Conservation (phyloP, 2,888 invertebrate genomes). For the Acanthoscelides obtectus region DNA sequence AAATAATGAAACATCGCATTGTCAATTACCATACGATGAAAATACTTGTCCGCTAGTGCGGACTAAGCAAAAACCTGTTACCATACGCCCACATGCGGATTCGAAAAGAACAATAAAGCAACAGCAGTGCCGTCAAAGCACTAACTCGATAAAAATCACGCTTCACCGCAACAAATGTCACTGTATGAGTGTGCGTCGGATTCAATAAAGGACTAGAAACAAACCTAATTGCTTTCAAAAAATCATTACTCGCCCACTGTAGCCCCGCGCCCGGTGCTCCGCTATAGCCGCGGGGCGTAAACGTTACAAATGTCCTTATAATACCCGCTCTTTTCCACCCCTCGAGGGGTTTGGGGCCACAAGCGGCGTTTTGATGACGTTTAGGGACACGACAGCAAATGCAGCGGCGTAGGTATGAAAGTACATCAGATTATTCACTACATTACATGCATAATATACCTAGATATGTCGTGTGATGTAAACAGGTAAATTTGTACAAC, state of each 20-base stretch:
- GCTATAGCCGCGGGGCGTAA: slow-evolving; percentile 38
- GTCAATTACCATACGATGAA: not conserved
- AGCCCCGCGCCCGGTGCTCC: not conserved
- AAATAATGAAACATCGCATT: not conserved
- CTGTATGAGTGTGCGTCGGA: slow-evolving; percentile 33
- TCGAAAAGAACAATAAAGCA: slow-evolving; percentile 27
- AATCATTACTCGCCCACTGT: slow-evolving; percentile 41
- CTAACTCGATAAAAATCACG: slow-evolving; percentile 16
- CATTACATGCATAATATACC: too few relatives aligned
- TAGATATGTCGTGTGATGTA: too few relatives aligned
- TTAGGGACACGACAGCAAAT: slow-evolving; percentile 17
- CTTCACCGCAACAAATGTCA: slow-evolving; percentile 37
- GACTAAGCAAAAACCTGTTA: not conserved
- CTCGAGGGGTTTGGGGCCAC: slow-evolving; percentile 7
- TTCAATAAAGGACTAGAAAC: slow-evolving; percentile 45
- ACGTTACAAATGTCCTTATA: slow-evolving; percentile 40
- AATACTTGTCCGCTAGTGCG: not conserved
- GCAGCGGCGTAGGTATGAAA: slow-evolving; percentile 16
- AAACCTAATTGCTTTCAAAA: slow-evolving; percentile 50
- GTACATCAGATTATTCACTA: too few relatives aligned
- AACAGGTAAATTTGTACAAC: too few relatives aligned
- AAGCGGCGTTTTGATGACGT: slow-evolving; percentile 23
- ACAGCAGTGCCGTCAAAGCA: slow-evolving; percentile 19
- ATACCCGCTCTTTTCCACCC: slow-evolving; percentile 23
- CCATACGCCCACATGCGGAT: slow-evolving; percentile 10